Evolutionary conservation across 2,888 invertebrate genomes (phyloP).

Genomic region (Anarsia innoxiella): DNA sequence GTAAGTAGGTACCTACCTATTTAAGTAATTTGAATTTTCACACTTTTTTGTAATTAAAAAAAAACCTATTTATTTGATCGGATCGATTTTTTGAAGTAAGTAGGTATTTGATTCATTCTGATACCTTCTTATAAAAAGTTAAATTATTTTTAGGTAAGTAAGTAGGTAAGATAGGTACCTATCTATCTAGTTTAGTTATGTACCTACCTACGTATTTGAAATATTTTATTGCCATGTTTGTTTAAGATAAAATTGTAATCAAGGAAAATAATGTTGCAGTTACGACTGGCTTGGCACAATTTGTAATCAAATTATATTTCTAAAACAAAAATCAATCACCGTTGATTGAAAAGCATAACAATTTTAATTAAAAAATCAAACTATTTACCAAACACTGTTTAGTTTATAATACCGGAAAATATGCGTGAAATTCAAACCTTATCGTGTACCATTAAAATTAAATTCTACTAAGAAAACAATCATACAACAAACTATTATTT

Average conservation of each 20-base stretch:
- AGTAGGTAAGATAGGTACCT: not conserved
- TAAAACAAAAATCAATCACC: slow-evolving; percentile 57
- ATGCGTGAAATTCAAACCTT: slow-evolving; percentile 67
- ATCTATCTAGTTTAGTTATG: not conserved
- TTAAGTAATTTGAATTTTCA: no score
- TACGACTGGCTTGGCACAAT: slow-evolving; percentile 7
- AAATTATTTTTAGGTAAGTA: not conserved
- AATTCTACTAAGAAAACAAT: slow-evolving; percentile 40
- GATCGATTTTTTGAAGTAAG: no score
- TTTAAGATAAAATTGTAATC: slow-evolving; percentile 2
- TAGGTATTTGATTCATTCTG: no score
- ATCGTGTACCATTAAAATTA: slow-evolving; percentile 59
- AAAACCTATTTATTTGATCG: no score
- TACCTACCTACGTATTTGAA: not conserved
- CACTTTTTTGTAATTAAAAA: no score
- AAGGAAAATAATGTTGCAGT: slow-evolving; percentile 6
- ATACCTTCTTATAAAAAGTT: not conserved
- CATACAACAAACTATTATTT: slow-evolving; percentile 35
- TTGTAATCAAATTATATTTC: slow-evolving; percentile 21
- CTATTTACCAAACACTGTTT: slow-evolving; percentile 69
- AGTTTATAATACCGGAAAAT: slow-evolving; percentile 66
- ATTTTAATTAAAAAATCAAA: slow-evolving; percentile 70
- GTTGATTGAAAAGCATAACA: slow-evolving; percentile 39
- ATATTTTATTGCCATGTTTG: not conserved
- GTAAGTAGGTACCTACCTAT: no score